phyloP scores from a whole-genome alignment of 2,797 vertebrate species.

The Crocodylus rhombifer region DNA sequence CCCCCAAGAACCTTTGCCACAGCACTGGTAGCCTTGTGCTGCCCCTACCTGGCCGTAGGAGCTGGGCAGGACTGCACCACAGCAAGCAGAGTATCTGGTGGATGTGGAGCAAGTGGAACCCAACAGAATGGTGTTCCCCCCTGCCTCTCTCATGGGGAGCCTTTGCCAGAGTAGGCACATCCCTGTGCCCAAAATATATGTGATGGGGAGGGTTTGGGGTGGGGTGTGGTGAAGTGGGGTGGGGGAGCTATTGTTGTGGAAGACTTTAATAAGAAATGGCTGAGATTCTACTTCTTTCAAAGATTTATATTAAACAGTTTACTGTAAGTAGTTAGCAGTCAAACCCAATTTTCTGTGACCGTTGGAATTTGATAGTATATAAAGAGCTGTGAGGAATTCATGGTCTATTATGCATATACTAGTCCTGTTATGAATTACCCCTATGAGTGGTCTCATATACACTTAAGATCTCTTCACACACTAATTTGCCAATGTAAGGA shows the following conservation, averaged over 20 bases:
- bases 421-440: conserved; percentile 1
- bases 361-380: not conserved
- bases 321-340: conserved; percentile 33
- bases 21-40: no score
- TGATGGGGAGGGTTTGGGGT: no score
- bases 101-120: no score
- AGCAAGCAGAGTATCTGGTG: no score
- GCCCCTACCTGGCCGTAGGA: no score
- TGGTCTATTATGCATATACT: conserved; percentile 6
- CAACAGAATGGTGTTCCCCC: no score
- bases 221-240: no score
- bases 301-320: not conserved
- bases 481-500: not conserved
- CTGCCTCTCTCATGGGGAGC: no score
- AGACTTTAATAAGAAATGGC: not conserved
- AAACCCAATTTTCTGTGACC: conserved; percentile 12
- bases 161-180: no score
- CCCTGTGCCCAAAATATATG: no score
- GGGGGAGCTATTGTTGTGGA: not conserved
- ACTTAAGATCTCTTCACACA: not conserved
- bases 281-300: not conserved
- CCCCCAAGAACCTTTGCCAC: no score
- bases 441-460: not conserved
- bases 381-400: conserved; percentile 26
- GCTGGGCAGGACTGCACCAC: no score